Evolutionary conservation across 2,888 invertebrate species (phyloP).

Genomic region (Cataglyphis altisquamis): DNA sequence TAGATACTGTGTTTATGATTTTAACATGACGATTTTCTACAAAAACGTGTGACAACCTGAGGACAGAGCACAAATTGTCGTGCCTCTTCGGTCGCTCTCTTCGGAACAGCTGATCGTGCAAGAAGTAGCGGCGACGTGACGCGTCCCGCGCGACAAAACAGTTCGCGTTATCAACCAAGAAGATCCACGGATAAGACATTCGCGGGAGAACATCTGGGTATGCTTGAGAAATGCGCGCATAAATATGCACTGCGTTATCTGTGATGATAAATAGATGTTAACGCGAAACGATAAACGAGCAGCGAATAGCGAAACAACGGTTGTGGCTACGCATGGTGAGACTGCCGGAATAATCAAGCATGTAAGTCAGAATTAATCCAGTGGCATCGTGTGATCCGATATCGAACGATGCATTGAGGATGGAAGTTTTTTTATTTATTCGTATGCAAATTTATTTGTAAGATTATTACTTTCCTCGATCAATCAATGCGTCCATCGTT

Average conservation of each 20-base stretch:
- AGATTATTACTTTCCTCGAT: not conserved
- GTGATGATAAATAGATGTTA: not conserved
- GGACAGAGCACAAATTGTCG: conserved; percentile 83
- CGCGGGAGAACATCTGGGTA: not conserved
- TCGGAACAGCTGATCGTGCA: not conserved
- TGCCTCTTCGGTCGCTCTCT: conserved; percentile 44
- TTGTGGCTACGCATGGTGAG: not conserved
- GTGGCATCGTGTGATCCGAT: not conserved
- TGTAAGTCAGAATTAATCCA: not conserved
- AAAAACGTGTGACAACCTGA: conserved; percentile 78
- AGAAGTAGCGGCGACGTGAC: not conserved
- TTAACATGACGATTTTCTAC: not conserved
- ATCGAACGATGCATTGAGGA: not conserved
- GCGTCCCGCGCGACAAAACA: not conserved
- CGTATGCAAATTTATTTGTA: not conserved
- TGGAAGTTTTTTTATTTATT: not conserved
- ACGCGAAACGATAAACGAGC: not conserved
- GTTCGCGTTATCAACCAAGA: not conserved
- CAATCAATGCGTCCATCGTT: not conserved
- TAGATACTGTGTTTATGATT: not conserved
- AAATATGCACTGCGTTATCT: not conserved
- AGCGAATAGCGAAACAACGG: not conserved
- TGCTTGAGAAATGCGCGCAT: not conserved
- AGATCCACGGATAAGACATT: not conserved
- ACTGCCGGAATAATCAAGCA: not conserved